Conservation (phyloP, 2,888 invertebrate genomes). For the Rhamnusium bicolor region DNA sequence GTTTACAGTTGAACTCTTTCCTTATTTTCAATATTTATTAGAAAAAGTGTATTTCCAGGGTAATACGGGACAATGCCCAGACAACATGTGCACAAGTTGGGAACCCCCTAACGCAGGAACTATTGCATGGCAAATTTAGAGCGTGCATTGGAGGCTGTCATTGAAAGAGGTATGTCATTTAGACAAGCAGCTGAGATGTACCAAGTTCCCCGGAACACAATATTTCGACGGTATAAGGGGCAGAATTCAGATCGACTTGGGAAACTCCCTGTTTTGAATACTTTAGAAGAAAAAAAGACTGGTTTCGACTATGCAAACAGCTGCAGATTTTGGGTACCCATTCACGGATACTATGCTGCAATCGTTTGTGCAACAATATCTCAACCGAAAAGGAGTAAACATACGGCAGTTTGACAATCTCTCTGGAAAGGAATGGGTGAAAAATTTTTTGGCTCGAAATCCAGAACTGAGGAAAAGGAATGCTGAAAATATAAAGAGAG, state of each 20-base stretch:
- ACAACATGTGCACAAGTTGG: neutral
- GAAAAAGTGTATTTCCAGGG: neutral
- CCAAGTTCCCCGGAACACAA: conserved; percentile 29
- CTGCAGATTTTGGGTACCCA: conserved; percentile 26
- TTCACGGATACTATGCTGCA: neutral
- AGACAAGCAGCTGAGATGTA: conserved; percentile 33
- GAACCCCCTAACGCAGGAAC: neutral
- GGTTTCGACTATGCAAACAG: conserved; percentile 6
- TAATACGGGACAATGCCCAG: neutral
- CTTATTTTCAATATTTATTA: neutral
- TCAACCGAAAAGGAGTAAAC: conserved; percentile 31
- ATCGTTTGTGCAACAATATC: neutral
- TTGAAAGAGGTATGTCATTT: conserved; percentile 27
- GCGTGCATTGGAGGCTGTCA: conserved; percentile 27
- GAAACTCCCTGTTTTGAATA: conserved; percentile 7
- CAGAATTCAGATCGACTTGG: conserved; percentile 17
- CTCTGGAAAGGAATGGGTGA: conserved; percentile 41
- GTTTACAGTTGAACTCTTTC: neutral
- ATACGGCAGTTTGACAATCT: conserved; percentile 45
- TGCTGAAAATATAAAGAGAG: conserved; percentile 40
- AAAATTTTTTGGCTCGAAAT: conserved; percentile 33
- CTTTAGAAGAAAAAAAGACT: conserved; percentile 18
- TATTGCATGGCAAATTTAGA: neutral
- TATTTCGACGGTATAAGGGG: conserved; percentile 29
- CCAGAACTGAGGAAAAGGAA: conserved; percentile 23